Conservation (phyloP, 1,140 invertebrate species). For the Pseudomyrmex flavicornis region DNA sequence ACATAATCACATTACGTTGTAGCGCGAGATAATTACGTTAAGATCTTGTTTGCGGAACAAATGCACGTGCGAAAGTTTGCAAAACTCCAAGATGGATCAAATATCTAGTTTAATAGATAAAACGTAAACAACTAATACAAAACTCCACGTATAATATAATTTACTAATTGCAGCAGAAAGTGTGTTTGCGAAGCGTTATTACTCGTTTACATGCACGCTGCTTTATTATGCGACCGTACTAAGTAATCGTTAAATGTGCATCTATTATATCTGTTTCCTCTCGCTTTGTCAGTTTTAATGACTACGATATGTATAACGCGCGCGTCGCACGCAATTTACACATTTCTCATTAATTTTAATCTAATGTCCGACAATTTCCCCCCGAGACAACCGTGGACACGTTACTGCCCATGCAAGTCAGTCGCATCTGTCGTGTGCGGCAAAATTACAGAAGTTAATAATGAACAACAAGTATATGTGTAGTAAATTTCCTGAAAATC, state of each 20-base stretch:
- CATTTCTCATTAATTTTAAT: slow-evolving; percentile 6
- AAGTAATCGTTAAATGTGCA: neutral
- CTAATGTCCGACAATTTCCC: neutral
- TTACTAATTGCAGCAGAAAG: neutral
- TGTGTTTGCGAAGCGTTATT: neutral
- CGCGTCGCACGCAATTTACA: neutral
- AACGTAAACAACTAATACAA: neutral
- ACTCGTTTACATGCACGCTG: neutral
- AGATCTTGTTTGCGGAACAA: slow-evolving; percentile 10
- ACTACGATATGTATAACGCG: neutral
- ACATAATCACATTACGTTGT: slow-evolving; percentile 2
- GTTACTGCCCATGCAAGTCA: neutral
- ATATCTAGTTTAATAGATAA: neutral
- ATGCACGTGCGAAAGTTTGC: neutral
- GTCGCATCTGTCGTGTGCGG: slow-evolving; percentile 9
- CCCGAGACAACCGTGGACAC: neutral
- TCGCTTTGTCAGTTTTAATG: slow-evolving; percentile 9
- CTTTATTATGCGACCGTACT: neutral
- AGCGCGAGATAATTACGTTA: slow-evolving; percentile 14
- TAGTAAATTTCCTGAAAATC: slow-evolving; percentile 22
- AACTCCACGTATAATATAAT: neutral
- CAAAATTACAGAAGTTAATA: slow-evolving; percentile 32
- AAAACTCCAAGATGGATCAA: neutral
- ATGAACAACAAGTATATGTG: neutral
- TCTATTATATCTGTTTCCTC: neutral